Base-by-base conservation (phyloP, 2,113 vertebrate species). In the Lepus timidus region DNA sequence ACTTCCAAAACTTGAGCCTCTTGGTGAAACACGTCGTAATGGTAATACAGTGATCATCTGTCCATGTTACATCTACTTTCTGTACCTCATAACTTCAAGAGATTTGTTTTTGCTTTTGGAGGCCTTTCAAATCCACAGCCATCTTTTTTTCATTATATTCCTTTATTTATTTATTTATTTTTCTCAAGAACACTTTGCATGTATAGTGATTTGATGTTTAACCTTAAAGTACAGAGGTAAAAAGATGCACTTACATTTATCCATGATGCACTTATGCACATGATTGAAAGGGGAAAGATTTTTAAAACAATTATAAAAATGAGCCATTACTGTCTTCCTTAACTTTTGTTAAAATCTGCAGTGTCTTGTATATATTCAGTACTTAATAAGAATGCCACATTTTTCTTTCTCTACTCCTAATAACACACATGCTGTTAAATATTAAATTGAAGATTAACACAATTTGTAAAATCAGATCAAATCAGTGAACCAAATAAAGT, bases 1-100 rank as follows among this genome's bases (percentile, higher is more conserved):
- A 98, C 98, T 98, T 98, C 92, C 98, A 98, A 98, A 99, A 98
- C 98, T 98, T 98, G 98, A 98, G 90, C 98, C 98, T 97, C 98
- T 98, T 97, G 98, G 98, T 98, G 98, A 98, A 98, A 98, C 97
- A 92, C 98, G 91, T 98, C 98, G 95, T 97, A 98, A 98, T 98
- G 98, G 98, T 99, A 99, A 98, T 97, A 95, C 92, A 91, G 94
- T 97, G 81, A 97, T 90, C 93, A 91, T 82, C 71, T 95, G 67
- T 97, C 89, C 92, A 12, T 84, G 4, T 81, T 73, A 29, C 88
- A 80, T 96, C 83, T 55, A 93, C 90, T 97, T 98, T 97, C 25
- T 12, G 90, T 78, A 62, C 65, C 31, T 90, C 33, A 61, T 76
- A 68, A 88, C 49, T 94, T 93, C 29, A 90, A 4, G 31, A 70